Evolutionary conservation across 2,797 vertebrate genomes (phyloP).

Genomic region (Microctenopoma lineatum): DNA sequence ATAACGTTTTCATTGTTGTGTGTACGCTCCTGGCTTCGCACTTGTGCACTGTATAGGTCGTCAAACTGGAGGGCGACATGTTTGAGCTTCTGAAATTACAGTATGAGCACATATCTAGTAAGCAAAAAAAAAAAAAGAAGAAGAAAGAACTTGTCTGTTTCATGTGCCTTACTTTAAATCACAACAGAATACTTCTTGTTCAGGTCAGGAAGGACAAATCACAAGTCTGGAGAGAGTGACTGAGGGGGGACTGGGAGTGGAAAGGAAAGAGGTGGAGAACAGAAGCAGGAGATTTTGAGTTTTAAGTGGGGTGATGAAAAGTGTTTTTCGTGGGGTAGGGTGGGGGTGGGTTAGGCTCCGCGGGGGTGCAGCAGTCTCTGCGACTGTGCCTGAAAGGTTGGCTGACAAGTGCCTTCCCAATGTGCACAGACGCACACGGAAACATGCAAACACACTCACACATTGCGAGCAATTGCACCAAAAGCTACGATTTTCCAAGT

Average conservation of each 20-base stretch:
- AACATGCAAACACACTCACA: slow-evolving; percentile 23
- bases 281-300: slow-evolving; percentile 61
- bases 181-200: slow-evolving; percentile 55
- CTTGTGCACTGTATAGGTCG: slow-evolving; percentile 42
- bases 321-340: slow-evolving; percentile 5
- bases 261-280: slow-evolving; percentile 40
- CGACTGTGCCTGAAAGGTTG: slow-evolving; percentile 64
- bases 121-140: not conserved
- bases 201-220: slow-evolving; percentile 69
- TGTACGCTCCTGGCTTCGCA: slow-evolving; percentile 32
- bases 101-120: slow-evolving; percentile 30
- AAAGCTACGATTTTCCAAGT: slow-evolving; percentile 39
- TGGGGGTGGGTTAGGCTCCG: slow-evolving; percentile 41
- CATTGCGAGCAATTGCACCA: slow-evolving; percentile 21
- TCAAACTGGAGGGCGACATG: slow-evolving; percentile 27
- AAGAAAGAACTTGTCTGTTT: slow-evolving; percentile 13
- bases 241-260: slow-evolving; percentile 36
- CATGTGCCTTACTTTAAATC: slow-evolving; percentile 43
- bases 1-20: slow-evolving; percentile 54
- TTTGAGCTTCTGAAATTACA: slow-evolving; percentile 13
- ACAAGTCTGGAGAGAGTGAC: slow-evolving; percentile 49
- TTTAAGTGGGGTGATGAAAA: slow-evolving; percentile 75
- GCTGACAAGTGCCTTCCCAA: slow-evolving; percentile 68
- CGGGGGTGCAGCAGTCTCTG: slow-evolving; percentile 61
- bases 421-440: slow-evolving; percentile 22